Base-by-base conservation (phyloP, 2,113 vertebrate species). In the Eolophus roseicapilla region DNA sequence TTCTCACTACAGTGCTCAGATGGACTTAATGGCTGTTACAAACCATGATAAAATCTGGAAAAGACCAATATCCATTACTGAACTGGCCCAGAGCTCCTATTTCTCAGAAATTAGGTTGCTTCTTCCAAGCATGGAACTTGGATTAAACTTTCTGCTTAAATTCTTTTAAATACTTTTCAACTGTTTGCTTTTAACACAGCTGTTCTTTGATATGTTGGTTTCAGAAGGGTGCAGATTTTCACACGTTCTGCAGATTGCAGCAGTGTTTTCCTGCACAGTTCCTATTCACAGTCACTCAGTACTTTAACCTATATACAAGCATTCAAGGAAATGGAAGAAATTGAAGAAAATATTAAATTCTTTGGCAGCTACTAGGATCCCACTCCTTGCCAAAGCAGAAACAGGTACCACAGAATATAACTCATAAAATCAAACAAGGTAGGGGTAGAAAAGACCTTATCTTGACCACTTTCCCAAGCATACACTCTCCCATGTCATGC, bases 51-150 rank as follows among this genome's bases (percentile, higher is more conserved):
- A 96, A 92, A 92, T 85, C 91, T 89, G 82, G 90, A 95, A 85
- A 89, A 92, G 46, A 60, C 81, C 37, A 68, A 93, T 90, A 93
- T 92, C 39, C 59, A 76, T 95, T 91, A 89, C 21, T 64, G 60
- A 95, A 83, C 85, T 97, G 91, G 84, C 84, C 65, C 92, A 84
- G 86, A 93, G 69, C 88, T 94, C 79, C 84, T 62, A 64, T 96
- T 97, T 97, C 93, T 93, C 90, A 95, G 93, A 97, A 97, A 96
- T 91, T 49, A 82, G 76, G 73, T 74, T 7, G 79, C 74, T 93
- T 87, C 93, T 93, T 96, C 90, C 93, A 88, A 90, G 74, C 79
- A 92, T 73, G 67, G 62, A 88, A 75, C 82, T 91, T 96, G 92
- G 52, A 96, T 80, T 89, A 91, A 85, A 50, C 33, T 82, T 91